Conservation (phyloP, 2,888 invertebrate species). For the Seira sanloemensis region DNA sequence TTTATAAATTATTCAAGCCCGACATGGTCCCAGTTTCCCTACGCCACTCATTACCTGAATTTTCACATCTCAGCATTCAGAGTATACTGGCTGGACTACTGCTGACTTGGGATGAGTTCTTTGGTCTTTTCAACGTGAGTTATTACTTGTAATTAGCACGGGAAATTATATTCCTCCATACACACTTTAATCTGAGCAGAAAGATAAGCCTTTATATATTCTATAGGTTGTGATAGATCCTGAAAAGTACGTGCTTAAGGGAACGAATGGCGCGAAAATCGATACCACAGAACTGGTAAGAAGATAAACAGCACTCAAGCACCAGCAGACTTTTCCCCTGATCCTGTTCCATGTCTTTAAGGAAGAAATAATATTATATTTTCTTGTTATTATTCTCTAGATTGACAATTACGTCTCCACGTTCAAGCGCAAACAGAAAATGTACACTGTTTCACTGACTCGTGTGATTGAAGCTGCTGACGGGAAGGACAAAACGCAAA, state of each 20-base stretch:
- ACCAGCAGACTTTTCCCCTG: not conserved
- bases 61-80: constrained; percentile 34
- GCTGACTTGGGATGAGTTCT: constrained; percentile 63
- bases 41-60: constrained; percentile 52
- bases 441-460: constrained; percentile 58
- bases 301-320: not conserved
- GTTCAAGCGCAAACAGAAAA: constrained; percentile 49
- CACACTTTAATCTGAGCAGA: not conserved
- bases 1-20: constrained; percentile 37
- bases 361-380: not conserved
- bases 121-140: constrained; percentile 59
- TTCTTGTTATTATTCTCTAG: too few relatives aligned
- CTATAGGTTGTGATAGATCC: constrained; percentile 45
- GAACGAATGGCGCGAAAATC: constrained; percentile 35
- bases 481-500: not conserved
- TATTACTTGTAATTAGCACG: not conserved
- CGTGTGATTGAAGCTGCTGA: not conserved
- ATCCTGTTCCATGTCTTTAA: not conserved
- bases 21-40: constrained; percentile 61
- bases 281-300: constrained; percentile 43
- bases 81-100: constrained; percentile 56
- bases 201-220: not conserved
- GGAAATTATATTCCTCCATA: not conserved
- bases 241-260: constrained; percentile 43
- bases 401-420: constrained; percentile 60